Conservation (phyloP, 2,797 vertebrate genomes). For the Cuculus canorus region DNA sequence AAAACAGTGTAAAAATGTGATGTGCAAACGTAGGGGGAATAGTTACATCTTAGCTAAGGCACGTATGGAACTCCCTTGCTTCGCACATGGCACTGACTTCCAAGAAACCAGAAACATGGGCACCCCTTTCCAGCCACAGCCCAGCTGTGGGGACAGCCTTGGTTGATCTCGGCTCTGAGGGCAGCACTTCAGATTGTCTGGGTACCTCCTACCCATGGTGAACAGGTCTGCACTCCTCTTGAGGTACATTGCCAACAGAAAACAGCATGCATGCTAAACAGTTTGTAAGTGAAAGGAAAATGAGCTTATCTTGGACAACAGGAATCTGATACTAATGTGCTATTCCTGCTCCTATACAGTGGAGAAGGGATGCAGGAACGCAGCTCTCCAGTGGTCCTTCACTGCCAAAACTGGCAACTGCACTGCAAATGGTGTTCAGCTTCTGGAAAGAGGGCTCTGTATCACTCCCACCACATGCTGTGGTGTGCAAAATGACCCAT, state of each 20-base stretch:
- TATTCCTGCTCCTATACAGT: not conserved
- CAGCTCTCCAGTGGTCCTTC: fast-evolving
- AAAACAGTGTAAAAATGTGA: not conserved
- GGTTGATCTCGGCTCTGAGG: not conserved
- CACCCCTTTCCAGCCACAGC: not conserved
- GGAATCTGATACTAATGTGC: not conserved
- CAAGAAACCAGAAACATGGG: not conserved
- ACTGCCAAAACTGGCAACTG: fast-evolving
- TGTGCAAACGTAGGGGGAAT: not conserved
- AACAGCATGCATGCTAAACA: fast-evolving
- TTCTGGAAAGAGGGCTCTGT: not conserved
- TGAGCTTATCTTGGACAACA: not conserved
- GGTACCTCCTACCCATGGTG: fast-evolving
- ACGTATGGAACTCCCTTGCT: not conserved
- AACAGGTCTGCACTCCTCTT: not conserved
- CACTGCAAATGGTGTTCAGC: not conserved
- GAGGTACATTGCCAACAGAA: fast-evolving
- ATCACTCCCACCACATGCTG: no score
- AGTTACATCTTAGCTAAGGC: not conserved
- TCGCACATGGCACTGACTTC: no score
- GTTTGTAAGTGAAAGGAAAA: not conserved
- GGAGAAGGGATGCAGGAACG: fast-evolving
- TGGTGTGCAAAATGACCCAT: fast-evolving
- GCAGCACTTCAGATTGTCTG: not conserved
- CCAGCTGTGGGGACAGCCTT: no score